Evolutionary conservation across 2,888 invertebrate species (phyloP).

Genomic region (Noctua pronuba): DNA sequence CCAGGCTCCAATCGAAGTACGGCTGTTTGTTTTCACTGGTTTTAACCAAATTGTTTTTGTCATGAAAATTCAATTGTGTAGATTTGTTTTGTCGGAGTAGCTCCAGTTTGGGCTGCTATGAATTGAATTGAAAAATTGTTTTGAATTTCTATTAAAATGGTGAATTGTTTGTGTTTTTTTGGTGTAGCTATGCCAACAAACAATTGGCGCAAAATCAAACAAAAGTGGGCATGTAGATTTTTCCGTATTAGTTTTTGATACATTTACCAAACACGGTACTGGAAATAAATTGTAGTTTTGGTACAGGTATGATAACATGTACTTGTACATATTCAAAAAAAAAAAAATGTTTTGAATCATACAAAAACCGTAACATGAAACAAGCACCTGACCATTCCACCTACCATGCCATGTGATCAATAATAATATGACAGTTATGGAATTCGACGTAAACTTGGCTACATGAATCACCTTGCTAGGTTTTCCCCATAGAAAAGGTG

Average conservation of each 20-base stretch:
- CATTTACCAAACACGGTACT: background rate
- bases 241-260: background rate
- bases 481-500: background rate
- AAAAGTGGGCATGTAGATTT: background rate
- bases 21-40: conserved; percentile 53
- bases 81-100: conserved; percentile 54
- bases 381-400: background rate
- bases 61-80: conserved; percentile 63
- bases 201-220: background rate
- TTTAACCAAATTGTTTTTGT: conserved; percentile 62
- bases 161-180: conserved; percentile 10
- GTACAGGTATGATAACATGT: too few species aligned
- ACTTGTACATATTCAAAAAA: too few species aligned
- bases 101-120: conserved; percentile 14
- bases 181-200: background rate
- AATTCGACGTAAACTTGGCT: background rate
- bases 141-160: conserved; percentile 30
- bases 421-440: background rate
- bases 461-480: background rate
- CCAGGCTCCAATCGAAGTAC: conserved; percentile 42
- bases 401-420: background rate
- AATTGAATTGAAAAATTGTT: conserved; percentile 55
- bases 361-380: background rate
- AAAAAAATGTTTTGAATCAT: background rate
- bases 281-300: background rate